Evolutionary conservation across 2,888 invertebrate species (phyloP), one percentile per base, ranked within the genome.

Genomic region (Phlogophora meticulosa): DNA sequence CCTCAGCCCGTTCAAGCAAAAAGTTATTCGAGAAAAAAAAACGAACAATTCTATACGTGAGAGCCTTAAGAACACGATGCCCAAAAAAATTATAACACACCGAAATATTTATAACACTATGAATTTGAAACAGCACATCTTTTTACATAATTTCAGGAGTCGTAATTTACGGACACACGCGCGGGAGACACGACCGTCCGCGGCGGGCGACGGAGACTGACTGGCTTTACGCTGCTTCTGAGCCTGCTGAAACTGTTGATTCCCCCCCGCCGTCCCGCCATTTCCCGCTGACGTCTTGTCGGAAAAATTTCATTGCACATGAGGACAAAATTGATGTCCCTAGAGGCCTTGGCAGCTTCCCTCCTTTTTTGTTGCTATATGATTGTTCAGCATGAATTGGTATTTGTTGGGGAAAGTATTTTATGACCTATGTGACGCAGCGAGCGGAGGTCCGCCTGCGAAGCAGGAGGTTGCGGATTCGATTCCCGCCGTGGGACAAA

Each of bases 221-320:
- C 87, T 87, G 82, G 76, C 70, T 77, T 57, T 60, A 75, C 51
- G 59, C 68, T 70, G 61, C 79, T 69, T 75, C 78, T 49, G 79
- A 78, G 75, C 74, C 78, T 86, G 61, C 77, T 82, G 87, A 86
- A 88, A 87, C 80, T 83, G 83, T 85, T 83, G 83, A 82, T 84
- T 81, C 71, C 76, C 78, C 76, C 71, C 69, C 59, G 28, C 60
- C 48, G 10, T 68, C 55, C 56, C 51, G 24, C 77, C 13, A 32
- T 36, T 72, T 58, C 75, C 79, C 78, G 71, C 63, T 73, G 73
- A 73, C 80, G 77, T 81, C 85, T 83, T 78, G 81, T 78, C 70
- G 84, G 87, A 84, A 87, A 86, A 87, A 84, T 88, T 86, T 88
- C 81, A 85, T 75, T 85, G 84, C 87, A 85, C 74, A 82, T 76